Evolutionary conservation across 2,113 vertebrate genomes (phyloP).

Genomic region (Zapornia atra): DNA sequence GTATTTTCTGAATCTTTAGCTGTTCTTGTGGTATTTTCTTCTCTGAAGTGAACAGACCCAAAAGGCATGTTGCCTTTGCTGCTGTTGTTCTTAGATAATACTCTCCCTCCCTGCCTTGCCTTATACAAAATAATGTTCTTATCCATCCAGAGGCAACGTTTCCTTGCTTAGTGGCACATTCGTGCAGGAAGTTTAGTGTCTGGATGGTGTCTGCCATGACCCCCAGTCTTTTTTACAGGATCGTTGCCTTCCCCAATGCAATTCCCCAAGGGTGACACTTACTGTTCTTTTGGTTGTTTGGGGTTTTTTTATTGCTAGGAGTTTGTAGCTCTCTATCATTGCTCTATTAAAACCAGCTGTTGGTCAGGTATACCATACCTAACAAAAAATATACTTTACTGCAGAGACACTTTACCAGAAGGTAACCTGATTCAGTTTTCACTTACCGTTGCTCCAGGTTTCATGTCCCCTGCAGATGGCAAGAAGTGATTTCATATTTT

Average conservation of each 20-base stretch:
- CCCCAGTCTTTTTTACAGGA: background rate
- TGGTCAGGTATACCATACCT: background rate
- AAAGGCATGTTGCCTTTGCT: background rate
- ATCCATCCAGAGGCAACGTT: background rate
- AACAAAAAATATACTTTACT: background rate
- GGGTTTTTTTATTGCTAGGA: background rate
- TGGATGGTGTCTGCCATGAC: background rate
- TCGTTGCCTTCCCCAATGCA: background rate
- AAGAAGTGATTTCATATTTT: background rate
- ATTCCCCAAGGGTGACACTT: background rate
- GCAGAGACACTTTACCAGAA: background rate
- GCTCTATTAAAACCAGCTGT: background rate
- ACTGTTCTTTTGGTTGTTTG: background rate
- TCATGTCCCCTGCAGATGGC: background rate
- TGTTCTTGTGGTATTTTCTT: background rate
- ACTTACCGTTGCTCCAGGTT: background rate
- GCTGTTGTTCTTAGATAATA: slow-evolving; percentile 28
- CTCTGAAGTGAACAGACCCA: background rate
- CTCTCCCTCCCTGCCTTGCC: background rate
- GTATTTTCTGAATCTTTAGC: background rate
- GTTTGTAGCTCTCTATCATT: background rate
- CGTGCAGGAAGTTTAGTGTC: background rate
- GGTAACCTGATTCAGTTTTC: background rate
- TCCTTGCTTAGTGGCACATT: background rate
- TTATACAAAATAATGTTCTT: background rate